Base-by-base conservation (phyloP, 2,888 invertebrate genomes). In the Noctua janthina region DNA sequence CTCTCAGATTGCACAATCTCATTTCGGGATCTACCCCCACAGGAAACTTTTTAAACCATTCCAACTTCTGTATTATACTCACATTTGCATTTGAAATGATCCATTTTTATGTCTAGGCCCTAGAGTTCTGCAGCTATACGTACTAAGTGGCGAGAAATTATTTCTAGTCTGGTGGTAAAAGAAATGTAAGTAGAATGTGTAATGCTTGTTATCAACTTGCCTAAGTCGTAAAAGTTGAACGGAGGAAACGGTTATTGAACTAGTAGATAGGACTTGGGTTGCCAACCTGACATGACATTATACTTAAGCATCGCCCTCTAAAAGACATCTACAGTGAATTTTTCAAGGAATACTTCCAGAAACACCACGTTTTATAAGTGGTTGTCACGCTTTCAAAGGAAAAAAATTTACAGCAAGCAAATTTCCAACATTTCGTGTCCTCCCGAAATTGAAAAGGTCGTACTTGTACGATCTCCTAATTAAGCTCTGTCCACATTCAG, bases 1-100 rank as follows among this genome's bases (percentile, higher is more conserved):
- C 84, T 83, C 88, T 88, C 88, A 83, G 86, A 88, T 81, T 82
- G 80, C 86, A 83, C 85, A 90, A 93, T 91, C 90, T 90, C 88
- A 91, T 93, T 92, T 89, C n/a, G 77, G 78, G 87, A 89, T 90
- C 77, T 72, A 69, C 76, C 76, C 77, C 86, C 73, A 70, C 75
- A 83, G 87, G 87, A 87, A 88, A 89, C 86, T 90, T 90, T 85
- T 83, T 88, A 90, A 89, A 88, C 87, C 87, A 82, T 88, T 83
- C 51, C 66, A 77, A 84, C 79, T 82, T 81, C 72, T 82, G 78
- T 84, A 77, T 86, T 82, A 78, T 78, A 69, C 59, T 81, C 77
- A 74, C 77, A 86, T 89, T 90, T 84, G 77, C 80, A 85, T 88
- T 84, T 81, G 71, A 74, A 87, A 89, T 82, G 76, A 77, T 1